Evolutionary conservation across 2,113 vertebrate species (phyloP).

Genomic region (Macrotis lagotis): DNA sequence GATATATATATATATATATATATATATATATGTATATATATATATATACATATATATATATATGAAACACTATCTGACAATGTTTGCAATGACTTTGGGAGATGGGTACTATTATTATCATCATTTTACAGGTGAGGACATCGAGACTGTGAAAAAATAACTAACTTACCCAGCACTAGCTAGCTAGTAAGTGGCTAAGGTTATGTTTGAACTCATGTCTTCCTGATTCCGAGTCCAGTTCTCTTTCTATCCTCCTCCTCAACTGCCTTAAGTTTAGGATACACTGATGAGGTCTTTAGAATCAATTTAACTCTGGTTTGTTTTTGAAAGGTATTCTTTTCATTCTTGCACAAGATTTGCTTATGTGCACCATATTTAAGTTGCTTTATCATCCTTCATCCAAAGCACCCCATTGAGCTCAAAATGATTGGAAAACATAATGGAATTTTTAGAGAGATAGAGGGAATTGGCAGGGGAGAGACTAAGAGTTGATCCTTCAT

Average conservation of each 20-base stretch:
- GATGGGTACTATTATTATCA: neutral
- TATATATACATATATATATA: too few relatives aligned
- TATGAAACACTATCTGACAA: too few relatives aligned
- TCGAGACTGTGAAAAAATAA: neutral
- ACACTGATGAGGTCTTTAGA: neutral
- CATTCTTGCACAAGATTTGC: neutral
- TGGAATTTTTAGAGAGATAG: neutral
- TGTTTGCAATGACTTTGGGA: neutral
- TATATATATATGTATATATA: too few relatives aligned
- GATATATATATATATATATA: too few relatives aligned
- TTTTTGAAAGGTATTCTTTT: neutral
- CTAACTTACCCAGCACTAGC: neutral
- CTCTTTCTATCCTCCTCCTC: neutral
- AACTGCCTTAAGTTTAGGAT: neutral
- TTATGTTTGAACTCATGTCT: neutral
- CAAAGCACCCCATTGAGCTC: slow-evolving; percentile 12
- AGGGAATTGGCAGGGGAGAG: neutral
- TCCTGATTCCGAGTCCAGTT: neutral
- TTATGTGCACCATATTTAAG: slow-evolving; percentile 9
- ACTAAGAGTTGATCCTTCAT: neutral
- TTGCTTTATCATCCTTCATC: slow-evolving; percentile 16
- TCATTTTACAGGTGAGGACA: neutral
- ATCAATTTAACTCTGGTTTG: neutral
- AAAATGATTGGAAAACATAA: neutral
- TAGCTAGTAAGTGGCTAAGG: neutral